Evolutionary conservation across 2,113 vertebrate species (phyloP).

Genomic region (Zosterops pallidus): DNA sequence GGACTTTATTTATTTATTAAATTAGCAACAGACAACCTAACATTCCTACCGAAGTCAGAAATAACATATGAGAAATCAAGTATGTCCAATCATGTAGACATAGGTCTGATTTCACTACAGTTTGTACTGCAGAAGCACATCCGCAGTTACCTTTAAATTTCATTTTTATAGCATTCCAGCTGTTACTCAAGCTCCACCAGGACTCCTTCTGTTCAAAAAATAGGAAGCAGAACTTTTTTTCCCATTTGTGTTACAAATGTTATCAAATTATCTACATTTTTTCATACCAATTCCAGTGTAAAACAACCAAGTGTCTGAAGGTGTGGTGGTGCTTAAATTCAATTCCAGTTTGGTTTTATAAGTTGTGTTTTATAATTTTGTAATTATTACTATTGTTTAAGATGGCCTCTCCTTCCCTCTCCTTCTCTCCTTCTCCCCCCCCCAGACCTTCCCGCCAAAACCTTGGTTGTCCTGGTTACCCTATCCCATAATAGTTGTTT

Average conservation of each 20-base stretch:
- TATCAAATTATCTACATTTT: not conserved
- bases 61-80: not conserved
- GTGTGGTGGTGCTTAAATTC: too few species aligned
- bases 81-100: not conserved
- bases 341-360: too few species aligned
- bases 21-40: not conserved
- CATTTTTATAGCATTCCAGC: not conserved
- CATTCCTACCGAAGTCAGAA: not conserved
- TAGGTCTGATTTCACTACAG: not conserved
- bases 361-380: too few species aligned
- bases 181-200: not conserved
- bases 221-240: not conserved
- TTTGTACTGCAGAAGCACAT: rapidly evolving
- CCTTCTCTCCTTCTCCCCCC: too few species aligned
- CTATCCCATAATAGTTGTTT: too few species aligned
- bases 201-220: not conserved
- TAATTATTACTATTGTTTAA: too few species aligned
- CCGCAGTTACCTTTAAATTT: not conserved
- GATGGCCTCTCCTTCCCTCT: too few species aligned
- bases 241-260: not conserved
- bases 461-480: too few species aligned
- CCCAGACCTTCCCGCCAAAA: too few species aligned
- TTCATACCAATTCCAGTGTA: not conserved
- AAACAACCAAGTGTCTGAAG: not conserved
- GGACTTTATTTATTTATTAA: not conserved